These are phyloP conservation scores for Cosmia trapezina DNA, from an alignment of 2,888 invertebrate species.

Conservation along the genomic window DNA sequence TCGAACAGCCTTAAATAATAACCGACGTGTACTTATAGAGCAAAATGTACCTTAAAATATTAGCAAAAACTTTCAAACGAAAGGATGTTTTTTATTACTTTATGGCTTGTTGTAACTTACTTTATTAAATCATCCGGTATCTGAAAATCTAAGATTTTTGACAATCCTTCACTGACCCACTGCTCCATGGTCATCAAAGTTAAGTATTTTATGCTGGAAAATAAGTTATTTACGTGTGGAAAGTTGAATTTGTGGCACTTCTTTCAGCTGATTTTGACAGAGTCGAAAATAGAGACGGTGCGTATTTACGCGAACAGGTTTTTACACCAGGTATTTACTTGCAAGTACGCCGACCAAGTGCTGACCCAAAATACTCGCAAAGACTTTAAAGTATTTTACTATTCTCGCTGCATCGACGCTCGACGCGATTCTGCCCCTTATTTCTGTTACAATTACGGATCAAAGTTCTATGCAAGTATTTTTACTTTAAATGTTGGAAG, in stretches of 20 bases:
- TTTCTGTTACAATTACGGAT: no score
- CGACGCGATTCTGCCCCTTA: no score
- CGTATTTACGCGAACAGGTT: no score
- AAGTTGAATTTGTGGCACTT: constrained; percentile 7
- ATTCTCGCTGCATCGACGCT: no score
- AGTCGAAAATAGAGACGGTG: no score
- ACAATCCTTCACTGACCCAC: constrained; percentile 92
- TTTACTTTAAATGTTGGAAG: no score
- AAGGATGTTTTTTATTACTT: not conserved
- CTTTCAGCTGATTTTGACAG: constrained; percentile 52
- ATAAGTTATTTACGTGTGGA: constrained; percentile 44
- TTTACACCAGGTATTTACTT: no score
- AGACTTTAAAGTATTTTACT: no score
- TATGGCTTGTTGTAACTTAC: constrained; percentile 80
- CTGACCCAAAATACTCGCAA: no score
- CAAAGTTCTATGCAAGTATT: no score
- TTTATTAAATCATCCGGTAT: constrained; percentile 93
- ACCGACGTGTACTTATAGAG: not conserved
- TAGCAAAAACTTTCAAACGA: not conserved
- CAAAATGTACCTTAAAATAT: not conserved
- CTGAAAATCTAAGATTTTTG: constrained; percentile 92
- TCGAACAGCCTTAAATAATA: constrained; percentile 3
- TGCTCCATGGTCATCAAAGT: constrained; percentile 88
- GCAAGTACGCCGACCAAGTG: no score
- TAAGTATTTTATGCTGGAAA: not conserved